These are phyloP conservation scores for Malacosoma neustria DNA, from an alignment of 2,888 invertebrate species.

Conservation along the genomic window DNA sequence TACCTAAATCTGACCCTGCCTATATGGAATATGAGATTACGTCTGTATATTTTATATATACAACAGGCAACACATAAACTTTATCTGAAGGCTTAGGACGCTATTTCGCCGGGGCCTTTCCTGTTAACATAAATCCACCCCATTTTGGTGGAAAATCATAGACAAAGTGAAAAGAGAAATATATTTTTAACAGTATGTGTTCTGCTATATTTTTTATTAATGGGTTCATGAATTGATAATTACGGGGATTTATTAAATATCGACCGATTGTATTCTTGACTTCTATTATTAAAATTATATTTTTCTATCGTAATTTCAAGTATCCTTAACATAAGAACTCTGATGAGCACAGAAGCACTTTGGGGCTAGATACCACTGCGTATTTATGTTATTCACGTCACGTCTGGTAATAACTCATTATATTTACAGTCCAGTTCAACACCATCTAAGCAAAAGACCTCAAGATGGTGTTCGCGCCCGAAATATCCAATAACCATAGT, in stretches of 20 bases:
- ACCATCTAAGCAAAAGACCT: slow-evolving; percentile 16
- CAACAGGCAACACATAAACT: slow-evolving; percentile 35
- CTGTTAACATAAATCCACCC: slow-evolving; percentile 66
- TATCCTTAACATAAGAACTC: no score
- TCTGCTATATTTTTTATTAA: slow-evolving; percentile 1
- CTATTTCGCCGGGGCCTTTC: slow-evolving; percentile 59
- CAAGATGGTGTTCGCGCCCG: slow-evolving; percentile 39
- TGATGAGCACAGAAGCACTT: no score
- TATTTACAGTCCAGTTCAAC: no score
- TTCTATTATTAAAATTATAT: no score
- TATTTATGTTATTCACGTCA: no score
- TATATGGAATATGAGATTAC: not conserved
- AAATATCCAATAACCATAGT: slow-evolving; percentile 70
- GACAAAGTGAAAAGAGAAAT: slow-evolving; percentile 9
- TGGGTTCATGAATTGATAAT: slow-evolving; percentile 3
- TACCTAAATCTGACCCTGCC: not conserved
- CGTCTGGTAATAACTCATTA: no score
- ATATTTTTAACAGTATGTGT: slow-evolving; percentile 16
- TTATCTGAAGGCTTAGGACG: slow-evolving; percentile 59
- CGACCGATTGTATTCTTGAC: no score
- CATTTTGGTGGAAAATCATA: slow-evolving; percentile 27
- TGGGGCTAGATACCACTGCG: no score
- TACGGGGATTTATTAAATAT: slow-evolving; percentile 1
- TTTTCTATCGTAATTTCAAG: no score
- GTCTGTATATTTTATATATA: slow-evolving; percentile 16